phyloP scores from a whole-genome alignment of 2,113 vertebrate species.

The Canis aureus region DNA sequence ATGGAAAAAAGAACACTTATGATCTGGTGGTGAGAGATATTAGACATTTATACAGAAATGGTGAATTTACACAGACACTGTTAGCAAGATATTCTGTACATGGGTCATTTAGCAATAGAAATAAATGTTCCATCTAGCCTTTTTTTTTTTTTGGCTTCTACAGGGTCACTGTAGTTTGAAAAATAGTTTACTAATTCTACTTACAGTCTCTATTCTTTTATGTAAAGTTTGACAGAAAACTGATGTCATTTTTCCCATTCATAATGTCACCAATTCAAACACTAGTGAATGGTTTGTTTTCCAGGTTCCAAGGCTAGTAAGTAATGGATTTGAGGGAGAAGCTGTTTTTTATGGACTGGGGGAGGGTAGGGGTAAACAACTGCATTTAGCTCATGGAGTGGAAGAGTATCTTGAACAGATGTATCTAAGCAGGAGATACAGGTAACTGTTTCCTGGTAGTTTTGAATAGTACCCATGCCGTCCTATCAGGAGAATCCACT shows the following conservation, averaged over 20 bases:
- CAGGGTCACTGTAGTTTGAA: not conserved
- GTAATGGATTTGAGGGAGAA: not conserved
- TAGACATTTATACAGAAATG: too few relatives aligned
- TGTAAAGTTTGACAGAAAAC: not conserved
- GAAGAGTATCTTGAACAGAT: accelerated
- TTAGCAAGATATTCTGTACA: not conserved
- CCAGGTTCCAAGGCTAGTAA: not conserved
- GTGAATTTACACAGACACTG: not conserved
- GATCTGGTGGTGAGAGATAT: not conserved
- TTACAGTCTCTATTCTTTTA: not conserved
- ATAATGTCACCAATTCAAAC: not conserved
- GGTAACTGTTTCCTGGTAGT: too few relatives aligned
- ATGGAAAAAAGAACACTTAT: not conserved
- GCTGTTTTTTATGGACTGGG: too few relatives aligned
- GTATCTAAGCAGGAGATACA: accelerated
- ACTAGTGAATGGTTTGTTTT: not conserved
- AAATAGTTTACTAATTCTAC: not conserved
- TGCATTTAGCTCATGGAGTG: not conserved
- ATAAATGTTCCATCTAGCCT: not conserved
- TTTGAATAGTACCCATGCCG: too few relatives aligned
- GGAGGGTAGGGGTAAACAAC: not conserved
- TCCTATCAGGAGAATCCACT: not conserved
- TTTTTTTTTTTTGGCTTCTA: not conserved
- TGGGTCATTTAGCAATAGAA: not conserved
- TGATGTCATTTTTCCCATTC: not conserved